phyloP scores from a whole-genome alignment of 2,797 vertebrate species.

The Rhinogobio ventralis region DNA sequence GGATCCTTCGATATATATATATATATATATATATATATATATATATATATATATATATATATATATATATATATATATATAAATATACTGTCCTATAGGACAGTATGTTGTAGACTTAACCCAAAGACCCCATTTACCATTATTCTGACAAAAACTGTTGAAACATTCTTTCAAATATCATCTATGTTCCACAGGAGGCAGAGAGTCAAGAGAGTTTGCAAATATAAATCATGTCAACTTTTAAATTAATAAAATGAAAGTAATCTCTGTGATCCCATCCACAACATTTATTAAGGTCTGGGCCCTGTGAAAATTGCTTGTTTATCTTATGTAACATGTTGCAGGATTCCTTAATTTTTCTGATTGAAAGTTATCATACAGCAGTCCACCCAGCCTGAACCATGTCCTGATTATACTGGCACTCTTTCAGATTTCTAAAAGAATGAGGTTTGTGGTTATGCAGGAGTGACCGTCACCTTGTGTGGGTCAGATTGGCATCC shows the following conservation, averaged over 20 bases:
- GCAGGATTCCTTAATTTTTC: not conserved
- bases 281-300: not conserved
- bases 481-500: not conserved
- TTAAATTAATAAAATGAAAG: not conserved
- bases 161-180: not conserved
- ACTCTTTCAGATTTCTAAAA: not conserved
- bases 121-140: not conserved
- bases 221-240: not conserved
- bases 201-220: not conserved
- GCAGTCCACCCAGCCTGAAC: not conserved
- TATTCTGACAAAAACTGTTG: not conserved
- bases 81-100: too few species aligned
- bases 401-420: not conserved
- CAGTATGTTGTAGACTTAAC: not conserved
- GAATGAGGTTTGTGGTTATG: slow-evolving; percentile 19
- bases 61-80: too few species aligned
- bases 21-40: not conserved
- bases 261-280: not conserved
- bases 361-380: not conserved
- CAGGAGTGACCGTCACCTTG: not conserved
- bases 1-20: too few species aligned
- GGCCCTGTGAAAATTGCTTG: not conserved
- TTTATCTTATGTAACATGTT: slow-evolving; percentile 6
- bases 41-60: too few species aligned
- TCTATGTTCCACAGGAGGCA: not conserved